Percentiles rank a stretch among this genome's conserved stretches.
phyloP scores from a whole-genome alignment of 23 tunicate species.

The Corella eumyota region DNA sequence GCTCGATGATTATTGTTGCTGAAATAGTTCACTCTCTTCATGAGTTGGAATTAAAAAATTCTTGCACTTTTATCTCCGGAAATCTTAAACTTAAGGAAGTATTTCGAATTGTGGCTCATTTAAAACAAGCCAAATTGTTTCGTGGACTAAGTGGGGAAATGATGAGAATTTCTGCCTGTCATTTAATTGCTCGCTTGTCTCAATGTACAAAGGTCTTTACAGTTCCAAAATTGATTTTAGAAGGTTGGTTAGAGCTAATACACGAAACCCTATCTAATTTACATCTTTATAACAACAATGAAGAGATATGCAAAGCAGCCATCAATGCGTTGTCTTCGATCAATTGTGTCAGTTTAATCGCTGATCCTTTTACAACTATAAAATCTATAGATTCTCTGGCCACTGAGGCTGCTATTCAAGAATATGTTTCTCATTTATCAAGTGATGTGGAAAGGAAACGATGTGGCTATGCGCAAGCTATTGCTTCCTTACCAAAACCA shows the following conservation, averaged over 20 bases:
- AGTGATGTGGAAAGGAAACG: slow-evolving; percentile 49
- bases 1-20: slow-evolving; percentile 73
- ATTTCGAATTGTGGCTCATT: slow-evolving; percentile 24
- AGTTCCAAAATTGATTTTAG: slow-evolving; percentile 25
- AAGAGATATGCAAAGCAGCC: slow-evolving; percentile 64
- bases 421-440: slow-evolving; percentile 32
- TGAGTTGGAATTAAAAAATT: slow-evolving; percentile 48
- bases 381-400: slow-evolving; percentile 10
- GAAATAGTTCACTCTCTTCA: slow-evolving; percentile 59
- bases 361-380: slow-evolving; percentile 22
- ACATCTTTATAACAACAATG: slow-evolving; percentile 38
- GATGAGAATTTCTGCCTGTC: slow-evolving; percentile 80
- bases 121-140: slow-evolving; percentile 52
- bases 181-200: slow-evolving; percentile 56
- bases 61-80: slow-evolving; percentile 33
- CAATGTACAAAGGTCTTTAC: slow-evolving; percentile 47
- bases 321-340: slow-evolving; percentile 71
- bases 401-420: slow-evolving; percentile 20
- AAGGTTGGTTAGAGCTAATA: slow-evolving; percentile 53
- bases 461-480: slow-evolving; percentile 81
- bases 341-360: slow-evolving; percentile 41
- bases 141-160: slow-evolving; percentile 75
- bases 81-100: slow-evolving; percentile 28
- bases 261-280: slow-evolving; percentile 74
- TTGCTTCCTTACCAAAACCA: slow-evolving; percentile 70